Percentiles rank a stretch among this genome's conserved stretches.
Conservation (phyloP, 2,888 invertebrate species). For the Kryphioiulus occultus region DNA sequence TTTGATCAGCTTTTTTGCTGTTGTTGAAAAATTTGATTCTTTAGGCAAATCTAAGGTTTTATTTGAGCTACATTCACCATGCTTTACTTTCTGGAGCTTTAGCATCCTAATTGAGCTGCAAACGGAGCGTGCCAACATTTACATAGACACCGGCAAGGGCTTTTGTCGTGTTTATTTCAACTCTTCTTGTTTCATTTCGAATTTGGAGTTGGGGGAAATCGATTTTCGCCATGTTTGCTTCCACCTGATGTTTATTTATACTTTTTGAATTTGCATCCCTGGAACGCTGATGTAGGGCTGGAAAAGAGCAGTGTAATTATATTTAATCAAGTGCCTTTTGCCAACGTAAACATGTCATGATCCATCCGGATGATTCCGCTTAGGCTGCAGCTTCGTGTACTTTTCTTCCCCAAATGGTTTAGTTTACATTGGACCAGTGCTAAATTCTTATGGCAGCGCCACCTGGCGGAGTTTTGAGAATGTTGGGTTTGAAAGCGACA, state of each 20-base stretch:
- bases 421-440: neutral
- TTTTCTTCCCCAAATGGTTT: neutral
- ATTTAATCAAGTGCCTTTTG: slow-evolving; percentile 30
- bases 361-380: slow-evolving; percentile 19
- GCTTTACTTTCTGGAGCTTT: neutral
- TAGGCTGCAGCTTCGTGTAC: neutral
- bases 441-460: neutral
- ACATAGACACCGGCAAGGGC: neutral
- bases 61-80: neutral
- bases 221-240: slow-evolving; percentile 6
- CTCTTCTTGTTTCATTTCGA: neutral
- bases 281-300: neutral
- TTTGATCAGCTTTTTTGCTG: no score
- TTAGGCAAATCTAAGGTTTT: neutral
- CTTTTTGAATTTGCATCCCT: neutral
- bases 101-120: neutral
- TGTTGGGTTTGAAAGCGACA: no score
- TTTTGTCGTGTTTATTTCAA: neutral
- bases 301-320: neutral
- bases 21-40: no score
- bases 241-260: slow-evolving; percentile 25
- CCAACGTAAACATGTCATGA: slow-evolving; percentile 3
- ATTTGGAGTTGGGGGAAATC: neutral
- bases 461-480: neutral
- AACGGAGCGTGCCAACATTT: neutral